phyloP scores from a whole-genome alignment of 2,888 invertebrate genomes.

The Caenorhabditis macrosperma region DNA sequence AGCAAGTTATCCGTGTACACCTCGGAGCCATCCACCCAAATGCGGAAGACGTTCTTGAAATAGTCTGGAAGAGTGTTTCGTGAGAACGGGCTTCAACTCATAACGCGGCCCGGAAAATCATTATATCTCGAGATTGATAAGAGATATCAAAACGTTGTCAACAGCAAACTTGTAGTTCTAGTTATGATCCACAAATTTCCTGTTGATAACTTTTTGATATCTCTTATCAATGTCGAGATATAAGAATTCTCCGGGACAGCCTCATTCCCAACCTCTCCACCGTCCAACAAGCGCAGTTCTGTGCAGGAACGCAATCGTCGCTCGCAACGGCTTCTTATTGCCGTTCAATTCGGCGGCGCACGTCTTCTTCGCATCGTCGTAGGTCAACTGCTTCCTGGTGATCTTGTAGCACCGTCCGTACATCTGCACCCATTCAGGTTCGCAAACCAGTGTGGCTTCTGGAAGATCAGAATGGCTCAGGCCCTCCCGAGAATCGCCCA shows the following conservation, averaged over 20 bases:
- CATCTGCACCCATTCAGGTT: conserved; percentile 13
- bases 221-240: too few relatives aligned
- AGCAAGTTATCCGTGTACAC: neutral
- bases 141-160: too few relatives aligned
- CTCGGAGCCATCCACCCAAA: conserved; percentile 10
- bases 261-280: neutral
- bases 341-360: neutral
- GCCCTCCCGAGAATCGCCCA: too few relatives aligned
- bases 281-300: conserved; percentile 1
- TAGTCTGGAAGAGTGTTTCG: conserved; percentile 3
- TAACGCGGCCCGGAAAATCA: too few relatives aligned
- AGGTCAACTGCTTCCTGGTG: neutral
- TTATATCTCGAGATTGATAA: too few relatives aligned
- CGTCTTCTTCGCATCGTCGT: neutral
- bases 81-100: too few relatives aligned
- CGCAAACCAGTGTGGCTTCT: conserved; percentile 6
- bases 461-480: too few relatives aligned
- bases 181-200: too few relatives aligned
- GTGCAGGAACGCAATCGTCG: conserved; percentile 7
- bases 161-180: too few relatives aligned
- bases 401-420: conserved; percentile 26
- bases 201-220: too few relatives aligned
- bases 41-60: neutral
- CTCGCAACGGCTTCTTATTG: neutral
- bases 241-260: too few relatives aligned